Conservation (phyloP, 2,797 vertebrate species). For the Mus caroli region DNA sequence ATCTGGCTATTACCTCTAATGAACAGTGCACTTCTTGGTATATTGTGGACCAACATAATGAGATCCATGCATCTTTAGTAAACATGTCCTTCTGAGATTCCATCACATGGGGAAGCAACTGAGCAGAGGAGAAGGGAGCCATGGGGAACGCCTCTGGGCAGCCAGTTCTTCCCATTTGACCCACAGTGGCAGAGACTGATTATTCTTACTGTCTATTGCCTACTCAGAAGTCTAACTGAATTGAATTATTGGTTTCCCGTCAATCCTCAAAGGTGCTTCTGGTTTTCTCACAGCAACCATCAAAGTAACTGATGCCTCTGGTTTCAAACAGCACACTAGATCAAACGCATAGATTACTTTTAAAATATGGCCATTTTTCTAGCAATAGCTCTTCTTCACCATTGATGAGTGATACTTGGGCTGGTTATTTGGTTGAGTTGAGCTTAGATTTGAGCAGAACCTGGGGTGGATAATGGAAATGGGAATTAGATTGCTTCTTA, state of each 20-base stretch:
- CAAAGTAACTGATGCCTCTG: constrained; percentile 14
- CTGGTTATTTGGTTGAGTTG: neutral
- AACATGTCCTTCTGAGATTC: neutral
- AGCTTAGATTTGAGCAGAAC: neutral
- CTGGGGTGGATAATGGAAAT: neutral
- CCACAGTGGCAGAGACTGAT: neutral
- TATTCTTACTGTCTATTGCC: neutral
- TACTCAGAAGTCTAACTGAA: neutral
- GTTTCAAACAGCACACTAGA: constrained; percentile 40
- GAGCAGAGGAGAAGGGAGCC: neutral
- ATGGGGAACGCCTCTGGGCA: neutral
- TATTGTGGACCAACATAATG: neutral
- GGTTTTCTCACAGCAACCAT: constrained; percentile 30
- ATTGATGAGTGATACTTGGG: neutral
- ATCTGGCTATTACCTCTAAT: neutral
- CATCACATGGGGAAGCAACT: neutral
- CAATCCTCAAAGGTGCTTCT: constrained; percentile 15
- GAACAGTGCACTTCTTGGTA: neutral
- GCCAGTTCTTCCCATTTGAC: neutral
- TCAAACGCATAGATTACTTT: constrained; percentile 35
- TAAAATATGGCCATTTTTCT: constrained; percentile 42
- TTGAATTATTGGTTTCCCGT: constrained; percentile 43
- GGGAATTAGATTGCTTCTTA: neutral
- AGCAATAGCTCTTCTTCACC: constrained; percentile 1
- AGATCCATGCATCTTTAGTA: neutral